A percentile compares a stretch with the other conserved stretches of the same genome.
These are phyloP conservation scores for Boloria euphrosyne DNA, from an alignment of 2,888 invertebrate species.

Conservation along the genomic window DNA sequence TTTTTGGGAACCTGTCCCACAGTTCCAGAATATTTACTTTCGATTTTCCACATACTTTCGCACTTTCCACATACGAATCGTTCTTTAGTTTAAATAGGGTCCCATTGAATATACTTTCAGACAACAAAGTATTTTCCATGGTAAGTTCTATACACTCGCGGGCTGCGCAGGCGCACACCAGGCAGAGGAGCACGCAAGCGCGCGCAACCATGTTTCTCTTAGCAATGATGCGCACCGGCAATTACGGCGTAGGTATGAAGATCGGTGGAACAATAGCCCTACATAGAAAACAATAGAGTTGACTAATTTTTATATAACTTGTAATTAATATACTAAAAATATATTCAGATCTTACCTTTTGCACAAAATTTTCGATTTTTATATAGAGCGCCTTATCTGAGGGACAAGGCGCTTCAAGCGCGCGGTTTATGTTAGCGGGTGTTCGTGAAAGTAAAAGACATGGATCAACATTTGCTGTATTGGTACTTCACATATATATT, in stretches of 20 bases:
- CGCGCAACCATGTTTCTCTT: constrained; percentile 68
- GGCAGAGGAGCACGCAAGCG: constrained; percentile 64
- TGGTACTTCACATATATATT: no score
- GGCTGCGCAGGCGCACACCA: constrained; percentile 49
- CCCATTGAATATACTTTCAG: constrained; percentile 61
- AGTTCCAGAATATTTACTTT: constrained; percentile 63
- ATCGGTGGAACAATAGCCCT: constrained; percentile 48
- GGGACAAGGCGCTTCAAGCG: no score
- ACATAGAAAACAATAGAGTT: constrained; percentile 45
- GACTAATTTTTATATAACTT: constrained; percentile 36
- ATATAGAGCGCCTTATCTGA: not conserved
- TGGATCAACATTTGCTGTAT: not conserved
- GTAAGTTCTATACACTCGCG: constrained; percentile 76
- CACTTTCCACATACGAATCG: constrained; percentile 57
- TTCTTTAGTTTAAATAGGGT: constrained; percentile 64
- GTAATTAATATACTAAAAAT: not conserved
- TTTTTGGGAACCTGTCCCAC: constrained; percentile 70
- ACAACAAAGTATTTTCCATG: constrained; percentile 57
- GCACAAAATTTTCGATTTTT: not conserved
- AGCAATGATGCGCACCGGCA: constrained; percentile 60
- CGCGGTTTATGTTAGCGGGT: not conserved
- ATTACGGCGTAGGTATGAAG: constrained; percentile 31
- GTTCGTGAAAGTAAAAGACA: constrained; percentile 5
- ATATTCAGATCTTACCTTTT: not conserved
- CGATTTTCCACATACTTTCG: no score